phyloP scores from a whole-genome alignment of 2,113 vertebrate species.

The Cyprinodon variegatus region DNA sequence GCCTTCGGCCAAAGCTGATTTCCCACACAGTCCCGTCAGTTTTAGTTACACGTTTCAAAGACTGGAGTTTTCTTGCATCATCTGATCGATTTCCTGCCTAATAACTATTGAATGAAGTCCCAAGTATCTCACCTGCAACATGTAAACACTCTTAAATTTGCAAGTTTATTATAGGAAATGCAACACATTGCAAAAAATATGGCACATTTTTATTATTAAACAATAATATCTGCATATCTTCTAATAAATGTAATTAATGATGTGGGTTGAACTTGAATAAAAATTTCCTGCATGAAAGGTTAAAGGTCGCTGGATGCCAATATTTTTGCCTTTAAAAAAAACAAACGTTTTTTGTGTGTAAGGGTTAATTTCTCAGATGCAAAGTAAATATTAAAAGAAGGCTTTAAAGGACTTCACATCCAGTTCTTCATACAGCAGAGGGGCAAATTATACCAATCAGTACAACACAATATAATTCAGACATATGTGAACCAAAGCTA shows the following conservation, averaged over 20 bases:
- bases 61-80: slow-evolving; percentile 52
- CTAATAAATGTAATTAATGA: no score
- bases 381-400: background rate
- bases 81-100: slow-evolving; percentile 37
- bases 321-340: background rate
- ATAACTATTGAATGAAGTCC: slow-evolving; percentile 5
- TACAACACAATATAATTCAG: background rate
- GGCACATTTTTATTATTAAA: background rate
- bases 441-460: background rate
- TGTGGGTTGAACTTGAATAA: background rate
- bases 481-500: background rate
- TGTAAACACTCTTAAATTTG: background rate
- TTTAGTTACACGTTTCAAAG: slow-evolving; percentile 73
- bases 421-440: background rate
- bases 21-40: slow-evolving; percentile 67
- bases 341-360: background rate
- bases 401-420: no score
- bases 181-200: background rate
- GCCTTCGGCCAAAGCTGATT: slow-evolving; percentile 58
- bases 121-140: background rate
- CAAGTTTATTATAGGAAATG: background rate
- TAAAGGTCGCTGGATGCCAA: no score
- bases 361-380: background rate
- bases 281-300: background rate
- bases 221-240: no score